Evolutionary conservation across 2,888 invertebrate genomes (phyloP).

Genomic region (Ochlodes sylvanus): DNA sequence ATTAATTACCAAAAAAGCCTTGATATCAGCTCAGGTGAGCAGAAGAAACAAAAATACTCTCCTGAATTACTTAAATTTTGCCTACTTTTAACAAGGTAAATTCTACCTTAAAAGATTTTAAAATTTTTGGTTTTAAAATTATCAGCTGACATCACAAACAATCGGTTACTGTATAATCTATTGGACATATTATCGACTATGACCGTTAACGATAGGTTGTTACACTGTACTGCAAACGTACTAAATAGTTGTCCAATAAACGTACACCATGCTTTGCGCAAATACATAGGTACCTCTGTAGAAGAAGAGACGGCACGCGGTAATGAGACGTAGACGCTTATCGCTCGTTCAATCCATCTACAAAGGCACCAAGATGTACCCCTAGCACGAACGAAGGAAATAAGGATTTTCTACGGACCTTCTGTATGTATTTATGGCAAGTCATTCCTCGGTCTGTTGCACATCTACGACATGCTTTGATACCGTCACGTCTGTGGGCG

Average conservation of each 20-base stretch:
- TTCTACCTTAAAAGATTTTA: too few species aligned
- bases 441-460: not conserved
- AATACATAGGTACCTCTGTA: not conserved
- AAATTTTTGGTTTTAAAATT: too few species aligned
- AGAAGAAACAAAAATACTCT: too few species aligned
- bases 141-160: too few species aligned
- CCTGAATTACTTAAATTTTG: too few species aligned
- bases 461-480: not conserved
- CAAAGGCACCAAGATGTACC: conserved; percentile 4
- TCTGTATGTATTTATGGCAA: conserved; percentile 1
- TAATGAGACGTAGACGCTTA: conserved; percentile 1
- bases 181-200: too few species aligned
- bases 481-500: not conserved
- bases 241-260: not conserved
- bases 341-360: conserved; percentile 2
- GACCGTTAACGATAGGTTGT: too few species aligned
- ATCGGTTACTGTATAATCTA: too few species aligned
- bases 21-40: too few species aligned
- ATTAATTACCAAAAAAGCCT: too few species aligned
- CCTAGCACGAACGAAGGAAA: not conserved
- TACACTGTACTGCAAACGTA: not conserved
- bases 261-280: too few species aligned
- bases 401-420: conserved; percentile 1
- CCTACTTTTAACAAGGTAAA: too few species aligned
- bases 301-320: not conserved